Base-by-base conservation (phyloP, 2,113 vertebrate genomes). In the Sorex fumeus region DNA sequence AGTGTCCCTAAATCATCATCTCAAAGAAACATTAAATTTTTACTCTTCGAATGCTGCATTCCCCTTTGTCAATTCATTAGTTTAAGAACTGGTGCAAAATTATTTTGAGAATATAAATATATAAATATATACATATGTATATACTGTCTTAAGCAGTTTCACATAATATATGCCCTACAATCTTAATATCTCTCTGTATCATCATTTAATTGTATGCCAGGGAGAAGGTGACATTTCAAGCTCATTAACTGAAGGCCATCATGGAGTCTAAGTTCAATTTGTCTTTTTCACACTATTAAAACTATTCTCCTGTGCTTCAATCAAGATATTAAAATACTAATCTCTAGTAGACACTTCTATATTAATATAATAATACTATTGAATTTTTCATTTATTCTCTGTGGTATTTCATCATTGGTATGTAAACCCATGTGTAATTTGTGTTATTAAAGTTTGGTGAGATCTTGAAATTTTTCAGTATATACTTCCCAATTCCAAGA, bases 201-300 rank as follows among this genome's bases (percentile, higher is more conserved):
- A 90, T 32, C 30, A 45, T 30, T 3, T 87, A 23, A 7, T 84
- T 84, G 6, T 88, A 11, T 67, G 62, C 11, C 67, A 84, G 32
- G 6, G 43, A 78, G 9, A 84, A 92, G 72, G 21, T 92, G 67
- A 84, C 28, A 84, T 84, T 87, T 95, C 18, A 3, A 90, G 11
- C 18, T 90, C 43, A 76, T 84, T 75, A 80, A 89, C 32, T 84
- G 7, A 40, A 84, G 28, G 28, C 2, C 10, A 75, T 75, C 72
- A 45, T 72, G 25, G 36, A 47, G 5, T 57, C 69, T 30, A 90
- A 76, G 30, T 86, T 84, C 50, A 81, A 57, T 83, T 95, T 87
- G 10, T 83, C 76, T 90, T 75, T 10, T 76, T 62, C 23, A 81
- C 47, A 75, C 85, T 85, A 70, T 90, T 93, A 86, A 87, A 90